phyloP scores from a whole-genome alignment of 2,888 invertebrate species.

The Micoletzkya japonica region DNA sequence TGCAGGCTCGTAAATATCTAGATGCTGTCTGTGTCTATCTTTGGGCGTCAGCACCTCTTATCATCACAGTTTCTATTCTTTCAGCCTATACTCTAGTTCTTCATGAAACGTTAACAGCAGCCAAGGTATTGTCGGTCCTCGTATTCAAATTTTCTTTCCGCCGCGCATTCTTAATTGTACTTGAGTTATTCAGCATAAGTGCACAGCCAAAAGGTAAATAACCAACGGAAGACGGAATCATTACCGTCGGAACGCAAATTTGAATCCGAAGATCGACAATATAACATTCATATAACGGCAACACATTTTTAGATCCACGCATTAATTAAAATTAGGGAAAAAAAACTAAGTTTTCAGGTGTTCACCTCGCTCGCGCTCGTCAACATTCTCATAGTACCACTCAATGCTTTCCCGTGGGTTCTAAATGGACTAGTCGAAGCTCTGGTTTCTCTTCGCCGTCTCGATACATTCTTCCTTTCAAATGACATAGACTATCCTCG shows the following conservation, averaged over 20 bases:
- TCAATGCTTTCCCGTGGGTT: slow-evolving; percentile 98
- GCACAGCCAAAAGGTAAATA: no score
- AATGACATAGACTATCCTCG: slow-evolving; percentile 70
- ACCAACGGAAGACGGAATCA: no score
- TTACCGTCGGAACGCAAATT: no score
- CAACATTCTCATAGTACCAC: slow-evolving; percentile 90
- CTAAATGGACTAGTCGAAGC: slow-evolving; percentile 93
- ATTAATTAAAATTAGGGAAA: background rate
- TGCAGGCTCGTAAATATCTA: slow-evolving; percentile 85
- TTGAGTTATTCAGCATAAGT: no score
- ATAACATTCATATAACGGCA: no score
- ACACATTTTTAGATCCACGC: no score
- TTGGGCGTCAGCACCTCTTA: slow-evolving; percentile 95
- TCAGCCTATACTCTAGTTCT: slow-evolving; percentile 66
- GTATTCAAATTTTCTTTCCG: no score
- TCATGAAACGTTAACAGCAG: slow-evolving; percentile 80
- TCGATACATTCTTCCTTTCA: slow-evolving; percentile 51
- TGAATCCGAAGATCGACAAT: background rate
- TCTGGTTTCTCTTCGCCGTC: slow-evolving; percentile 76
- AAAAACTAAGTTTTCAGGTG: no score
- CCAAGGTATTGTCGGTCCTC: no score
- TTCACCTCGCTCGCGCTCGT: slow-evolving; percentile 92
- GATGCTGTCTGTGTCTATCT: slow-evolving; percentile 94
- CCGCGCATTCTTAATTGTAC: no score
- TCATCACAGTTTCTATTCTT: slow-evolving; percentile 68